phyloP scores from a whole-genome alignment of 2,888 invertebrate species.

The Laspeyria flexula region DNA sequence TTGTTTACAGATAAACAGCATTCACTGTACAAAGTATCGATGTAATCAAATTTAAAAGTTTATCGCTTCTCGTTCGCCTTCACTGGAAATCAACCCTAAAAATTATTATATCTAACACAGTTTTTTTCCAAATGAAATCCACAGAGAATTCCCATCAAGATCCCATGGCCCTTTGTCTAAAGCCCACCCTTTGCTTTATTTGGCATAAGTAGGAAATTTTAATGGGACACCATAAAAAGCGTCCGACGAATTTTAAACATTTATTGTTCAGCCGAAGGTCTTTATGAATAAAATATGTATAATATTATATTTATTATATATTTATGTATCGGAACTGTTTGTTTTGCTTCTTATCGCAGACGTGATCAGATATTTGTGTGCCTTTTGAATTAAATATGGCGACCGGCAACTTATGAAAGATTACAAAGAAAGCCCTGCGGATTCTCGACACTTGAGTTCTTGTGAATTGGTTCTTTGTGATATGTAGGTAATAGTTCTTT shows the following conservation, averaged over 20 bases:
- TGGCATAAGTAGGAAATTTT: slow-evolving; percentile 60
- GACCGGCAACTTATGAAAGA: not conserved
- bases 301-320: slow-evolving; percentile 40
- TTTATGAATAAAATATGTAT: slow-evolving; percentile 51
- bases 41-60: no score
- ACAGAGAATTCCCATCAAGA: slow-evolving; percentile 59
- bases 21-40: no score
- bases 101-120: slow-evolving; percentile 56
- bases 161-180: slow-evolving; percentile 57
- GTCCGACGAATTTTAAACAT: slow-evolving; percentile 54
- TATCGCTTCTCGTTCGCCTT: not conserved
- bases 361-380: slow-evolving; percentile 36
- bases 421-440: not conserved
- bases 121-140: slow-evolving; percentile 54
- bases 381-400: slow-evolving; percentile 33
- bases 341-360: slow-evolving; percentile 27
- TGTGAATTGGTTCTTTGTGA: not conserved
- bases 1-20: no score
- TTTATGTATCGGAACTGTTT: slow-evolving; percentile 28
- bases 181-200: slow-evolving; percentile 61
- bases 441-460: not conserved
- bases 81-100: slow-evolving; percentile 26
- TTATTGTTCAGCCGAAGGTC: slow-evolving; percentile 45
- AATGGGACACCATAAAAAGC: slow-evolving; percentile 56
- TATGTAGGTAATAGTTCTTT: no score